Percentiles rank a stretch among this genome's conserved stretches.
Evolutionary conservation across 2,113 vertebrate genomes (phyloP).

Genomic region (Ascaphus truei): DNA sequence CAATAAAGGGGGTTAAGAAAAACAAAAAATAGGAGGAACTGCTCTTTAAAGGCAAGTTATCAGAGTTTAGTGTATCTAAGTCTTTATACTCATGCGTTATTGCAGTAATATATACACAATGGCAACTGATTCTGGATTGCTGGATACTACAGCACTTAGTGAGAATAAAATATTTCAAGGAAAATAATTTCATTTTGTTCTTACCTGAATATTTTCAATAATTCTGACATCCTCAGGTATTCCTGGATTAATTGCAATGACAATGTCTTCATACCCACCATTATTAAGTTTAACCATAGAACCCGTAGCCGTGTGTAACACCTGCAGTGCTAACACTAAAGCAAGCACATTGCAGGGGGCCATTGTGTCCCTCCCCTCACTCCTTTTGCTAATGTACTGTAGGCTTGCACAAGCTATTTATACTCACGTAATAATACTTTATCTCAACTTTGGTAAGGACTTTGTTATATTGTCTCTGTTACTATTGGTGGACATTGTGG

Average conservation of each 20-base stretch:
- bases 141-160: too few species aligned
- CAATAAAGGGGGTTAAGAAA: too few species aligned
- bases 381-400: too few species aligned
- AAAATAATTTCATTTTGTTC: background rate
- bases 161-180: background rate
- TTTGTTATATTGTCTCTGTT: background rate
- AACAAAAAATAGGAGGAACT: too few species aligned
- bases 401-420: too few species aligned
- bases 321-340: background rate
- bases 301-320: background rate
- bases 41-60: too few species aligned
- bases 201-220: slow-evolving; percentile 50
- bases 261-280: slow-evolving; percentile 49
- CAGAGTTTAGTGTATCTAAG: too few species aligned
- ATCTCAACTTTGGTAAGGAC: background rate
- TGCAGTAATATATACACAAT: too few species aligned
- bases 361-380: background rate
- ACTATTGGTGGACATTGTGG: background rate
- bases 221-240: slow-evolving; percentile 43
- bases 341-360: background rate
- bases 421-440: background rate
- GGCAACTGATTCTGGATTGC: too few species aligned
- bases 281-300: slow-evolving; percentile 31
- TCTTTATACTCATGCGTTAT: too few species aligned
- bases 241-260: slow-evolving; percentile 47